A percentile compares a stretch with the other conserved stretches of the same genome.
phyloP scores from a whole-genome alignment of 2,113 vertebrate genomes.

The Pachyramphus minor region DNA sequence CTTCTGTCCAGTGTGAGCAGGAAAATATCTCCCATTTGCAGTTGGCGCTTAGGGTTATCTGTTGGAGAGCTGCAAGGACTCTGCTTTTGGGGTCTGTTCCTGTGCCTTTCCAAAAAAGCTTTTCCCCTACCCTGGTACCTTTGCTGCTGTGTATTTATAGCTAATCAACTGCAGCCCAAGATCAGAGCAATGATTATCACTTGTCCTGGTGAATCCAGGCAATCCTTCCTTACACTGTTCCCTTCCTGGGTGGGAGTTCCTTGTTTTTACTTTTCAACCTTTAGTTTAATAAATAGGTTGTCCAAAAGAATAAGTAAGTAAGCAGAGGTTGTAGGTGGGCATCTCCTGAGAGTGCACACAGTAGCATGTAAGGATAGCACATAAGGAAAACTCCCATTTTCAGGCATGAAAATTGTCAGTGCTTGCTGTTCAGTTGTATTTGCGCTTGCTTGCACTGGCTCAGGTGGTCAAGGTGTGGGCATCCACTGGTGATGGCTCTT shows the following conservation, averaged over 20 bases:
- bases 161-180: not conserved
- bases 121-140: not conserved
- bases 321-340: not conserved
- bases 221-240: not conserved
- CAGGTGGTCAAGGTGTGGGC: not conserved
- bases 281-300: not conserved
- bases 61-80: not conserved
- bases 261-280: not conserved
- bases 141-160: not conserved
- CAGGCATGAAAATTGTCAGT: not conserved
- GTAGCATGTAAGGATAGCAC: not conserved
- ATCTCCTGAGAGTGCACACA: too few species aligned
- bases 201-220: not conserved
- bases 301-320: not conserved
- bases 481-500: not conserved
- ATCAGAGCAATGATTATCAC: not conserved
- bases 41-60: not conserved
- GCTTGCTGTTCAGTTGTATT: not conserved
- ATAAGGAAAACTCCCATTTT: not conserved
- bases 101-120: not conserved
- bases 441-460: fast-evolving
- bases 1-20: not conserved
- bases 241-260: not conserved
- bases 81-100: not conserved
- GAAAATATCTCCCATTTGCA: not conserved